These are phyloP conservation scores for Agonum fuliginosum DNA, from an alignment of 2,888 invertebrate species.

Conservation along the genomic window DNA sequence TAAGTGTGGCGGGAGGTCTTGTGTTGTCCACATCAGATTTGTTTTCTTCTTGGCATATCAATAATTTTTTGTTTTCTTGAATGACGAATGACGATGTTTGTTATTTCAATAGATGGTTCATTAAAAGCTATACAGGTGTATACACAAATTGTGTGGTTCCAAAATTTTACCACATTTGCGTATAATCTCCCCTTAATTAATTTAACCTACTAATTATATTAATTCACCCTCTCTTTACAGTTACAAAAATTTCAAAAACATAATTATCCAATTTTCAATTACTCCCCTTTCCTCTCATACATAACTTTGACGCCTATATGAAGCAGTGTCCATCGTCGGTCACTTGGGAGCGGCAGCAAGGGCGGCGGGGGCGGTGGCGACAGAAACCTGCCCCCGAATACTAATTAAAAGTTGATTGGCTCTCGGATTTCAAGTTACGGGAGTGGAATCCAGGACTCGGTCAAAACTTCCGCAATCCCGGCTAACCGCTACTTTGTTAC, in stretches of 20 bases:
- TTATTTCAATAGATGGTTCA: too few species aligned
- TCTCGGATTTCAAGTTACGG: conserved; percentile 23
- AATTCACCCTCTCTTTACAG: background rate
- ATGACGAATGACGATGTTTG: too few species aligned
- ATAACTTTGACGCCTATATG: background rate
- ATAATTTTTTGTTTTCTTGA: too few species aligned
- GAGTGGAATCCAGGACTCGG: background rate
- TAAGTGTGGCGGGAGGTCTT: too few species aligned
- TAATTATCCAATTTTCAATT: background rate
- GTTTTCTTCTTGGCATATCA: too few species aligned
- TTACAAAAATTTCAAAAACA: background rate
- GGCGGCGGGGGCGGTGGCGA: background rate
- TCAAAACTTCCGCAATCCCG: conserved; percentile 6
- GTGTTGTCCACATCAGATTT: too few species aligned
- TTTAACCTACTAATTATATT: conserved; percentile 4
- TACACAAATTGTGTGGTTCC: too few species aligned
- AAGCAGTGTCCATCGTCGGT: background rate
- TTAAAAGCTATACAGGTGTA: too few species aligned
- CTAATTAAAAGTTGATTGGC: conserved; percentile 32
- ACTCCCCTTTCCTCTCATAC: background rate
- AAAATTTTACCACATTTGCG: too few species aligned
- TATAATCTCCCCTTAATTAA: too few species aligned
- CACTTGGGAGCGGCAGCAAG: background rate
- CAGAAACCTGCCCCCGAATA: conserved; percentile 5
- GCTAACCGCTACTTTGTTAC: conserved; percentile 29